Evolutionary conservation across 1,140 invertebrate species (phyloP), one percentile per base, ranked within the genome.

Genomic region (Ruditapes philippinarum): DNA sequence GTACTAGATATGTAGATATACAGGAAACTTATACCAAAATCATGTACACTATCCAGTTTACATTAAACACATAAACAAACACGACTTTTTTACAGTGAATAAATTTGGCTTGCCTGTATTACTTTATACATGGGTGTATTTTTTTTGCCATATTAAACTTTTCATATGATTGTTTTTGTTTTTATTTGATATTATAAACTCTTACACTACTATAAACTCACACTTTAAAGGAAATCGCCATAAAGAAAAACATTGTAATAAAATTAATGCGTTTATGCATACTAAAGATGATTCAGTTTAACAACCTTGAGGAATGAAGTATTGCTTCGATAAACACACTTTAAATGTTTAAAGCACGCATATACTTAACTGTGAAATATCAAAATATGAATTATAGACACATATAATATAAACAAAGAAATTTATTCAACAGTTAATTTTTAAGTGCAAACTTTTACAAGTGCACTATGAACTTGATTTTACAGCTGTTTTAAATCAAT

Each of bases 11-110:
- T 70, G 65, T 70, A 70, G 65, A 5, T 33, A 78, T 51, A 78
- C 74, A 78, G 42, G 74, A 78, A 78, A 51, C 45, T 54, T 78
- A 49, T 78, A 78, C n/a, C 14, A 78, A 54, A 51, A 33, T n/a
- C 74, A 51, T 78, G 74, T 38, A 78, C 73, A 49, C 40, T 76
- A 25, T 49, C 42, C 3, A 31, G 42, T 78, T 51, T 57, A 57
- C 74, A 78, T 51, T 36, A 45, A 45, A 74, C 2, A 49, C 12
- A 40, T 19, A 74, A 74, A 28, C 36, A 73, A 74, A 28, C 36
- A 73, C 1, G 9, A 42, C 36, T 38, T 22, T 12, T 78, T 33
- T 1, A 14, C 28, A 54, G 45, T 54, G 22, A 57, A 54, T 38
- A 78, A 54, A 36, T 78, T 78, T 78, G 7, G 74, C 36, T 19